Base-by-base conservation (phyloP, 2,113 vertebrate genomes). In the Hippocampus barbouri region DNA sequence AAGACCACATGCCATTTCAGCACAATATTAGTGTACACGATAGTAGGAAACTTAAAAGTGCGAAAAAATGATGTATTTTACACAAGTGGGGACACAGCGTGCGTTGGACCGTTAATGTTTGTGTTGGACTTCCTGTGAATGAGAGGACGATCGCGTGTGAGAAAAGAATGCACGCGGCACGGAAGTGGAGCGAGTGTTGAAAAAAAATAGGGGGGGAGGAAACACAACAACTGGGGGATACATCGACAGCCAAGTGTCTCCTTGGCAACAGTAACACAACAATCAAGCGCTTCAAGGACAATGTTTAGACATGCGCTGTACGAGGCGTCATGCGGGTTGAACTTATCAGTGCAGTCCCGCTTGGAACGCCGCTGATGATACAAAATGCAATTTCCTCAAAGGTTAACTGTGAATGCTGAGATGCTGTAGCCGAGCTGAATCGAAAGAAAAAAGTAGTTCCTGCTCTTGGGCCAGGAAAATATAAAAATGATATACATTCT, bases 71-170 rank as follows among this genome's bases (percentile, higher is more conserved):
- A 56, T 10, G 53, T 56, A 7, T 56, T 45, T 30, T 2, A 49
- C 25, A 41, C 41, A 65, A 2, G 41, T 14, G n/a, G 25, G 41
- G 41, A 65, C 14, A 23, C 16, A 27, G 65, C 65, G 25, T 20
- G 43, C 23, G 43, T 49, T 9, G 45, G 23, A 49, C 43, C 43
- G 15, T 49, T 66, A 27, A 47, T 49, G 65, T 66, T 66, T 66
- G 65, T 49, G 43, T 49, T 27, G 23, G 43, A 66, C 43, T 27
- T 66, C 43, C 65, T 66, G 65, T 66, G 23, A 49, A 49, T 25
- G 43, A 61, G 27, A 53, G 56, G 47, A 23, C 27, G 27, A 20
- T 18, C 10, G 38, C 11, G 34, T 45, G 59, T 63, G 43, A 56
- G 25, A 66, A 30, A 45, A 47, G 65, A 66, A 66, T 66, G 65